These are phyloP conservation scores for Steinernema hermaphroditum DNA, from an alignment of 2,888 invertebrate species.

Conservation along the genomic window DNA sequence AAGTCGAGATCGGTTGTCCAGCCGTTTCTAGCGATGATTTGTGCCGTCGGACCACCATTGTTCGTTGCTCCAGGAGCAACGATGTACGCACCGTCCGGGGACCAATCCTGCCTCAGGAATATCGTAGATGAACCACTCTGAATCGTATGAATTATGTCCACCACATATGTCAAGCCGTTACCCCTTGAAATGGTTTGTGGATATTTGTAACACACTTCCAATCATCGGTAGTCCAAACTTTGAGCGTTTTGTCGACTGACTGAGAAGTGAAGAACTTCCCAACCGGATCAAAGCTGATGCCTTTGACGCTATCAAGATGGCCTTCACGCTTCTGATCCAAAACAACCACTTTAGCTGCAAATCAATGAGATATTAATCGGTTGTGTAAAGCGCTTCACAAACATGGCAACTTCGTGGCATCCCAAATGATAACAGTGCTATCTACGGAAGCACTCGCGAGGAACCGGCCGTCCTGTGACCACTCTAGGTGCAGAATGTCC, in stretches of 20 bases:
- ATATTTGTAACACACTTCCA: conserved; percentile 87
- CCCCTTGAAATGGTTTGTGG: conserved; percentile 86
- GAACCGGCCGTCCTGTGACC: conserved; percentile 92
- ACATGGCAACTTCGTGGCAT: conserved; percentile 82
- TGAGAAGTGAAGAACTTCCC: conserved; percentile 95
- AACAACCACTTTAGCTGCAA: conserved; percentile 73
- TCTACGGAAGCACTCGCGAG: conserved; percentile 95
- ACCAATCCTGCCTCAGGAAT: conserved; percentile 74
- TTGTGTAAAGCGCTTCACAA: too few relatives aligned
- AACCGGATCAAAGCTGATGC: conserved; percentile 97
- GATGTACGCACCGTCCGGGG: conserved; percentile 92
- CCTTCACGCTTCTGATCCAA: conserved; percentile 74
- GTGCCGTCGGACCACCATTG: conserved; percentile 93
- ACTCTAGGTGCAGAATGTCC: conserved; percentile 93
- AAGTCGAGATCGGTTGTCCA: conserved; percentile 95
- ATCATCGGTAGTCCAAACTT: conserved; percentile 92
- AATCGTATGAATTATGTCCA: neutral
- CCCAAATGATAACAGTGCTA: conserved; percentile 96
- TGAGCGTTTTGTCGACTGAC: conserved; percentile 69
- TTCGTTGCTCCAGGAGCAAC: conserved; percentile 98
- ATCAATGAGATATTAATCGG: too few relatives aligned
- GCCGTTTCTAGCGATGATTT: conserved; percentile 84
- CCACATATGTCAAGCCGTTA: conserved; percentile 55
- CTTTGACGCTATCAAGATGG: conserved; percentile 76
- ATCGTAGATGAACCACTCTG: conserved; percentile 50